These are phyloP conservation scores for Drosophila nr. perissopoda DNA, from an alignment of 2,888 invertebrate species.

Conservation along the genomic window DNA sequence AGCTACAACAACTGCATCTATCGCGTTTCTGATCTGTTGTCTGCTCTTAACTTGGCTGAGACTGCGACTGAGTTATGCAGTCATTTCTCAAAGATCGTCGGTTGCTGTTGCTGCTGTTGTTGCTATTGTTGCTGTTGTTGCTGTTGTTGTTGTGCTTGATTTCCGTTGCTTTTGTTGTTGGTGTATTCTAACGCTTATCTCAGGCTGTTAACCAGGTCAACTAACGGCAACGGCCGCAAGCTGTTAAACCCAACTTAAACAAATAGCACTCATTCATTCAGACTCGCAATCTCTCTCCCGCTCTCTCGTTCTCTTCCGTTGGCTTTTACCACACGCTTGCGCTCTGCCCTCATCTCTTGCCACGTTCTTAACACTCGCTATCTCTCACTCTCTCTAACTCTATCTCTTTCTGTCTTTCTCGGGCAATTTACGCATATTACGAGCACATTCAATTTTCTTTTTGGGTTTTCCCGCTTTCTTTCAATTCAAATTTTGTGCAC, in stretches of 20 bases:
- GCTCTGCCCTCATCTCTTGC: conserved; percentile 15
- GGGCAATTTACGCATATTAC: conserved; percentile 62
- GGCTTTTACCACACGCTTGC: conserved; percentile 7
- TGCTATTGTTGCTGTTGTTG: conserved; percentile 2
- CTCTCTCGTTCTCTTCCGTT: conserved; percentile 8
- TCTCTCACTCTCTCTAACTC: conserved; percentile 2
- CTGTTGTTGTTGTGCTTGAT: conserved; percentile 44
- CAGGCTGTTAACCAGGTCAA: conserved; percentile 73
- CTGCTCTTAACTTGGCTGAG: conserved; percentile 39
- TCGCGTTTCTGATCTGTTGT: conserved; percentile 43
- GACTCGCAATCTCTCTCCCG: conserved; percentile 32
- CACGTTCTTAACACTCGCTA: conserved; percentile 3
- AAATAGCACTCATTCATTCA: conserved; percentile 74
- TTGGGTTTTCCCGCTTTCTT: conserved; percentile 65
- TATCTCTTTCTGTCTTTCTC: conserved; percentile 8
- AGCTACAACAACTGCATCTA: conserved; percentile 40
- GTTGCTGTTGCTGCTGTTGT: conserved; percentile 31
- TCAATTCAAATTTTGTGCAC: conserved; percentile 51
- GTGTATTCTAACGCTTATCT: conserved; percentile 69
- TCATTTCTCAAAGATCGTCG: conserved; percentile 66
- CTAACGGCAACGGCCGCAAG: conserved; percentile 77
- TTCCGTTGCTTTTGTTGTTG: conserved; percentile 50
- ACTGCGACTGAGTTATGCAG: conserved; percentile 55
- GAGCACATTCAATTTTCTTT: conserved; percentile 60
- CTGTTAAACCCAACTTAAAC: conserved; percentile 80